A percentile compares a stretch with the other conserved stretches of the same genome.
Evolutionary conservation across 2,113 vertebrate genomes (phyloP).

Genomic region (Strix uralensis): DNA sequence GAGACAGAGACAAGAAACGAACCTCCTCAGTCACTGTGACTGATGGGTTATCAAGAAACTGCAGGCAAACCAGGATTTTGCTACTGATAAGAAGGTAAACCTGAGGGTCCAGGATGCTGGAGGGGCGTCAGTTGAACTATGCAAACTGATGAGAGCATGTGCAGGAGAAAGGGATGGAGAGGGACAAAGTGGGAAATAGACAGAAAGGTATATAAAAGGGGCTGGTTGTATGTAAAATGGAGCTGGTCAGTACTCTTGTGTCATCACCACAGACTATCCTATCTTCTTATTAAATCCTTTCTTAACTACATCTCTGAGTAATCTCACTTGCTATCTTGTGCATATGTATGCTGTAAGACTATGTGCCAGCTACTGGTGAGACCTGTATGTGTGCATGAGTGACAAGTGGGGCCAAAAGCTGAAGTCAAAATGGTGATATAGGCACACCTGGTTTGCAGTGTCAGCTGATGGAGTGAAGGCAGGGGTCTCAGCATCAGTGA

Average conservation of each 20-base stretch:
- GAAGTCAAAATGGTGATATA: not conserved
- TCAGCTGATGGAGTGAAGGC: not conserved
- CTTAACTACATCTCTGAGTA: not conserved
- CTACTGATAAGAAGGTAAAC: not conserved
- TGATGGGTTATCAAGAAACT: not conserved
- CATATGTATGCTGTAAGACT: not conserved
- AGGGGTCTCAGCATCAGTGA: not conserved
- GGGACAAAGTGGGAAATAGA: not conserved
- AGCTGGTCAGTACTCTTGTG: too few relatives aligned
- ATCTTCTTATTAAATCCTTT: not conserved
- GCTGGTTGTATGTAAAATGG: rapidly evolving
- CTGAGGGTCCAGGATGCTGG: not conserved
- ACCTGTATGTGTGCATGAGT: not conserved
- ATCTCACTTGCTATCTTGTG: not conserved
- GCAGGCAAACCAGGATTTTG: not conserved
- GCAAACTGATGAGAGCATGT: not conserved
- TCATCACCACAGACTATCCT: not conserved
- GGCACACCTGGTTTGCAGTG: not conserved
- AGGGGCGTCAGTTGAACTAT: not conserved
- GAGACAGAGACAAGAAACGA: not conserved
- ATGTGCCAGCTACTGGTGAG: not conserved
- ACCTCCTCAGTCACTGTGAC: not conserved
- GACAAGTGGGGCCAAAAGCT: not conserved
- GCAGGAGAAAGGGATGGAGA: not conserved
- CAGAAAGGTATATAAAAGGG: not conserved